phyloP scores from a whole-genome alignment of 2,888 invertebrate species.

The Mesorhabditis belari region DNA sequence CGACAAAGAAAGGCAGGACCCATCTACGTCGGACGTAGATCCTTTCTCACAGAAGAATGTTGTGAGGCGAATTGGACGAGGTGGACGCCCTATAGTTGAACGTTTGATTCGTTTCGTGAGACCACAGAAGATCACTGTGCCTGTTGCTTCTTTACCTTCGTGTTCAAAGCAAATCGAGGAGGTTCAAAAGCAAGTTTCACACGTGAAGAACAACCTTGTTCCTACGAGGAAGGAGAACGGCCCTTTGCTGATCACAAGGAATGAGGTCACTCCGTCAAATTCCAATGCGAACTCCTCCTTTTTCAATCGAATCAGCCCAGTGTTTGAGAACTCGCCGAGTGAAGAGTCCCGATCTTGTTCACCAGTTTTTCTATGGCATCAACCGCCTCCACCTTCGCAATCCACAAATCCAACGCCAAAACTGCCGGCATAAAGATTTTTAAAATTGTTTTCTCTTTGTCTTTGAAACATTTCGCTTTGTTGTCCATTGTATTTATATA shows the following conservation, averaged over 20 bases:
- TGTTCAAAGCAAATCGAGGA: background rate
- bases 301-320: too few species aligned
- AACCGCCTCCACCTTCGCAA: background rate
- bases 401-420: background rate
- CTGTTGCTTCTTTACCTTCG: background rate
- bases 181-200: background rate
- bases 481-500: too few species aligned
- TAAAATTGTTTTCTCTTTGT: too few species aligned
- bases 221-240: background rate
- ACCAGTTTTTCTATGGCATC: background rate
- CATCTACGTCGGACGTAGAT: too few species aligned
- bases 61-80: constrained; percentile 30
- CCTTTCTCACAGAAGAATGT: background rate
- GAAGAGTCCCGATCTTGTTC: background rate
- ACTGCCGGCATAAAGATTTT: background rate
- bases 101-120: constrained; percentile 3
- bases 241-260: background rate
- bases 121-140: too few species aligned
- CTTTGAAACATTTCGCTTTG: too few species aligned
- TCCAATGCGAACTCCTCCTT: background rate
- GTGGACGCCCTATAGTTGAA: constrained; percentile 34
- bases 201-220: too few species aligned
- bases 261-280: too few species aligned
- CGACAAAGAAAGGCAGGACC: background rate
- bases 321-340: background rate